Evolutionary conservation across 37 sponge, comb jelly and placozoan species (phyloP).

Genomic region (Beroe ovata): DNA sequence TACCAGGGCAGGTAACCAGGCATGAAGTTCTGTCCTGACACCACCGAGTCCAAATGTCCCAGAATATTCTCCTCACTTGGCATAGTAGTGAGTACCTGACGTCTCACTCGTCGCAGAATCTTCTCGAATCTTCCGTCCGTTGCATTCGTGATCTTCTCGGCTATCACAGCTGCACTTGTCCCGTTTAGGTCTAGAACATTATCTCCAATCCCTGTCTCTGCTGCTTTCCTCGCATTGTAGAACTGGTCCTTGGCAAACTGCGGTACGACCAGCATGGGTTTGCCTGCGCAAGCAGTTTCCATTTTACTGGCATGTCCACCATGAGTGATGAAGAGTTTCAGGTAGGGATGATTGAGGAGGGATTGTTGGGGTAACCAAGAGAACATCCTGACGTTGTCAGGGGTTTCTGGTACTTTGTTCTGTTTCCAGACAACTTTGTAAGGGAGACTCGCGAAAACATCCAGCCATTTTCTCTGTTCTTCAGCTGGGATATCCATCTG

Average conservation of each 20-base stretch:
- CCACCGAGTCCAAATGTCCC: constrained; percentile 42
- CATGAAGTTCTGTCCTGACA: not conserved
- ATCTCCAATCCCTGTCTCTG: constrained; percentile 25
- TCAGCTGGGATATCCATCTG: constrained; percentile 30
- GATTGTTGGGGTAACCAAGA: constrained; percentile 42
- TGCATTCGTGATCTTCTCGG: not conserved
- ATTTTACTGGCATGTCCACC: constrained; percentile 28
- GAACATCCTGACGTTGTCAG: constrained; percentile 2
- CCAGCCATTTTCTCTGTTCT: constrained; percentile 37
- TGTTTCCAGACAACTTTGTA: constrained; percentile 60
- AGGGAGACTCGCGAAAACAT: not conserved
- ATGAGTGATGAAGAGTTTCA: constrained; percentile 64
- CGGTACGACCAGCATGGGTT: constrained; percentile 48
- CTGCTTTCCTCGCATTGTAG: not conserved
- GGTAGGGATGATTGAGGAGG: constrained; percentile 49
- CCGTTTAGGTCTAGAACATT: not conserved
- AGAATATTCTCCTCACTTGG: not conserved
- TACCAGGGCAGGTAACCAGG: constrained; percentile 56
- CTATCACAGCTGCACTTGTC: not conserved
- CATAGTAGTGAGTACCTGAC: constrained; percentile 2
- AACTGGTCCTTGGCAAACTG: constrained; percentile 64
- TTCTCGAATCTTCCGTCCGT: constrained; percentile 2
- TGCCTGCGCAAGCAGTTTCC: constrained; percentile 35
- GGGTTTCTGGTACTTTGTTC: not conserved
- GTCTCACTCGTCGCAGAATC: not conserved